Evolutionary conservation across 2,113 vertebrate genomes (phyloP).

Genomic region (Nothoprocta pentlandii): DNA sequence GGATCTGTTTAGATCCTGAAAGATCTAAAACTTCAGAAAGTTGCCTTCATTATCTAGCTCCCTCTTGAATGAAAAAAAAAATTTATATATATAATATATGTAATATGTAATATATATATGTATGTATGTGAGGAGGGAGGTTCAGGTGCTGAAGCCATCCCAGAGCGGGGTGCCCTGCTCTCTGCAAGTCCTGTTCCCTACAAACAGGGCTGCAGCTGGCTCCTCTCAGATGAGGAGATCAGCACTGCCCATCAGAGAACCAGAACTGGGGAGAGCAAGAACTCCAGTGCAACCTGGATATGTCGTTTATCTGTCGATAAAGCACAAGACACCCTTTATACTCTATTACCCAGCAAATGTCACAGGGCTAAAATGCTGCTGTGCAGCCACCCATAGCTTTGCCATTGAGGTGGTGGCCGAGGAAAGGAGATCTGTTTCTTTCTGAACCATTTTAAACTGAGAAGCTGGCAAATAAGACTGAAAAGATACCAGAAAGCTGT

Average conservation of each 20-base stretch:
- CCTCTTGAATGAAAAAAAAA: neutral
- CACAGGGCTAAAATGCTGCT: neutral
- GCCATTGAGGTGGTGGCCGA: neutral
- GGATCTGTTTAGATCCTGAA: neutral
- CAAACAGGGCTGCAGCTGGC: neutral
- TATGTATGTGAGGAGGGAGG: neutral
- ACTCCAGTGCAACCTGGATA: neutral
- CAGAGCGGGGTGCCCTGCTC: neutral
- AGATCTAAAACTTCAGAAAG: neutral
- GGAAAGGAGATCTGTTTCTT: neutral
- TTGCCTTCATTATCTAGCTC: neutral
- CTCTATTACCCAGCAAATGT: fast-evolving
- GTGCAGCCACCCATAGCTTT: neutral
- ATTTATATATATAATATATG: no score
- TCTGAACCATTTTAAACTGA: neutral
- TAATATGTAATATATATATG: no score
- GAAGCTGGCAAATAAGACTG: neutral
- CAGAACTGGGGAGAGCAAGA: neutral
- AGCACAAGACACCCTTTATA: neutral
- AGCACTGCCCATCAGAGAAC: neutral
- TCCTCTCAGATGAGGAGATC: neutral
- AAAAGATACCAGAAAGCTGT: neutral
- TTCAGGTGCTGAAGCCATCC: neutral
- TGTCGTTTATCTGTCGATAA: neutral
- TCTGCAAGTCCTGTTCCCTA: neutral